phyloP scores from a whole-genome alignment of 2,797 vertebrate species.

The Acipenser ruthenus region DNA sequence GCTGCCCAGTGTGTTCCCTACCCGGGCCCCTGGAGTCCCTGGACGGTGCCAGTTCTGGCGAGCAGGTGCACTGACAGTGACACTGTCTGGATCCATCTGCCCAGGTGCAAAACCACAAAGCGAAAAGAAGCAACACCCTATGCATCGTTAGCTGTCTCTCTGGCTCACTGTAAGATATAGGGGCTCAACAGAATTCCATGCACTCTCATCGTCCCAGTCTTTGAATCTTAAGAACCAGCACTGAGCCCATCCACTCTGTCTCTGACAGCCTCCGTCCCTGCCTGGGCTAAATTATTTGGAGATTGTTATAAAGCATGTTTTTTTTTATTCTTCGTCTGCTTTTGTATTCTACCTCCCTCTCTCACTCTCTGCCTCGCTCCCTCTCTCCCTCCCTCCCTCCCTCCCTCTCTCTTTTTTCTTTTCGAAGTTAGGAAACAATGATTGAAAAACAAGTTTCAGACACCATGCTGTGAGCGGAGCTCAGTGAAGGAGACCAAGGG shows the following conservation, averaged over 20 bases:
- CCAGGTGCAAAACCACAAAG: conserved; percentile 45
- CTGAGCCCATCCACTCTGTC: conserved; percentile 27
- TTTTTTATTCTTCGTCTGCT: conserved; percentile 46
- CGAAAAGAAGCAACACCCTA: conserved; percentile 46
- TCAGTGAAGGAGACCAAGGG: conserved; percentile 51
- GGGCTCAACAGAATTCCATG: conserved; percentile 4
- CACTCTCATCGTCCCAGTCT: conserved; percentile 22
- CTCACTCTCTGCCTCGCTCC: conserved; percentile 20
- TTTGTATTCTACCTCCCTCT: conserved; percentile 44
- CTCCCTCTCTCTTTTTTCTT: conserved; percentile 38
- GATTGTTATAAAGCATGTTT: conserved; percentile 54
- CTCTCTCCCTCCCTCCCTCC: conserved; percentile 37
- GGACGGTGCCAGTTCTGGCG: conserved; percentile 28
- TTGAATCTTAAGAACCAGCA: not conserved
- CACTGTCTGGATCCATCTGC: conserved; percentile 41
- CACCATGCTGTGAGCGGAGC: conserved; percentile 67
- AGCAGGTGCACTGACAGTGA: conserved; percentile 45
- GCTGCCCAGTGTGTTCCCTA: conserved; percentile 42
- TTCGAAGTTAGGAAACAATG: conserved; percentile 55
- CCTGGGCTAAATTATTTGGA: conserved; percentile 43
- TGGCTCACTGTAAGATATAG: conserved; percentile 13
- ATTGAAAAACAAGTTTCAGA: conserved; percentile 70
- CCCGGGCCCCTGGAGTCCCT: conserved; percentile 36
- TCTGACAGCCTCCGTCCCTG: conserved; percentile 31
- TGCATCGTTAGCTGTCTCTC: conserved; percentile 45